phyloP scores from a whole-genome alignment of 2,797 vertebrate genomes.

The Gymnocypris eckloni region DNA sequence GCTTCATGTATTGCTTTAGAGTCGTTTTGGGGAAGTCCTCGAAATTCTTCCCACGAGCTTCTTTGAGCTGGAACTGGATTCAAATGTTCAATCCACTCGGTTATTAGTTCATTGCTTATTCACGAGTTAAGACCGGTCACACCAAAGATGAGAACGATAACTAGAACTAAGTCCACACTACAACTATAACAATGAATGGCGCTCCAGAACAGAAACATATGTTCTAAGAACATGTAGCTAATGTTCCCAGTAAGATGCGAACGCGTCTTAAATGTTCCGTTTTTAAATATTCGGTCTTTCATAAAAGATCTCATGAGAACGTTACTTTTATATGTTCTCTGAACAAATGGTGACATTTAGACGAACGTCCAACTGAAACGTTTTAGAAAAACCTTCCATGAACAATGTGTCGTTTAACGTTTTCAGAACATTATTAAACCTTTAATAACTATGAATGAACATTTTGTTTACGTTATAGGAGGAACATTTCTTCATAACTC shows the following conservation, averaged over 20 bases:
- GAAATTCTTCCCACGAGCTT: conserved; percentile 38
- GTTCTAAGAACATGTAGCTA: not conserved
- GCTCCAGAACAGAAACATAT: not conserved
- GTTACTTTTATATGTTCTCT: not conserved
- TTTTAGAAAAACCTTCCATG: too few relatives aligned
- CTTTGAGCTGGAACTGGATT: conserved; percentile 52
- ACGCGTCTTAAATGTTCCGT: not conserved
- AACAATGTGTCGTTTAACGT: not conserved
- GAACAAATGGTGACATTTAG: too few relatives aligned
- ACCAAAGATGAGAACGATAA: not conserved
- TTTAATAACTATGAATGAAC: too few relatives aligned
- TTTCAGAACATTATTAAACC: too few relatives aligned
- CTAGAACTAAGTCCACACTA: not conserved
- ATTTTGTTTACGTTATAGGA: too few relatives aligned
- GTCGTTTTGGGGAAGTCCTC: conserved; percentile 76
- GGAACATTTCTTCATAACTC: too few relatives aligned
- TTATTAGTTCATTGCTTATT: not conserved
- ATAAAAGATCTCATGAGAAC: not conserved
- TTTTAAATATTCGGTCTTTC: not conserved
- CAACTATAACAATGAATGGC: not conserved
- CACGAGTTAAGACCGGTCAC: not conserved
- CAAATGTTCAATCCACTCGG: conserved; percentile 4
- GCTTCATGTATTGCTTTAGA: conserved; percentile 81
- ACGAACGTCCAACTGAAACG: not conserved
- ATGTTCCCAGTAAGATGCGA: not conserved